Evolutionary conservation across 1,140 invertebrate species (phyloP).

Genomic region (Himalopsyche phryganea): DNA sequence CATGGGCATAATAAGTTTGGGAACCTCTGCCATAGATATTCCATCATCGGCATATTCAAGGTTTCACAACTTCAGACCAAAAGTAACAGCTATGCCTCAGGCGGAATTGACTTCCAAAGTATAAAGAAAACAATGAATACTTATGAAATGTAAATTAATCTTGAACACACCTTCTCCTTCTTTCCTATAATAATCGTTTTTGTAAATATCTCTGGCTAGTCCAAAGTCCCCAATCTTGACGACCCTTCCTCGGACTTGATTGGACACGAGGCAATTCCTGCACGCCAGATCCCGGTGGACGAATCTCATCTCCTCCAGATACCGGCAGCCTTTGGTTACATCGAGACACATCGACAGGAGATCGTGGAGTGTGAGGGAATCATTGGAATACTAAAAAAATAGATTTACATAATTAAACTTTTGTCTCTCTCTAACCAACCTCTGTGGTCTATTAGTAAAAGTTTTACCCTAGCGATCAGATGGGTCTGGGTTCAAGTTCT

Average conservation of each 20-base stretch:
- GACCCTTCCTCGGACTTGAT: constrained; percentile 64
- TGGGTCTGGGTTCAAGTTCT: no score
- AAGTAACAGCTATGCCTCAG: no score
- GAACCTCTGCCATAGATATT: no score
- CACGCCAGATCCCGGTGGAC: constrained; percentile 95
- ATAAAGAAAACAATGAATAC: no score
- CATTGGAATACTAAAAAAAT: constrained; percentile 45
- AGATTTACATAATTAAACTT: not conserved
- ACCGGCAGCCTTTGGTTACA: constrained; percentile 88
- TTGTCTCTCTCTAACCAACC: no score
- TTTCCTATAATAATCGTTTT: constrained; percentile 95
- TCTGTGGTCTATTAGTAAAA: no score
- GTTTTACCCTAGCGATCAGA: no score
- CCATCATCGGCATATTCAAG: no score
- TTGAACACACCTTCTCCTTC: constrained; percentile 70
- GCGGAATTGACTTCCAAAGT: no score
- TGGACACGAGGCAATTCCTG: constrained; percentile 85
- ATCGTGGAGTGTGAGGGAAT: constrained; percentile 72
- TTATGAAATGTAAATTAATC: no score
- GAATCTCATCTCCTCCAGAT: constrained; percentile 92
- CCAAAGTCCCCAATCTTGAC: constrained; percentile 98
- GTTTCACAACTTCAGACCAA: no score
- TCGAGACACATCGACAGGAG: constrained; percentile 90
- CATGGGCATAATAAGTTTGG: no score
- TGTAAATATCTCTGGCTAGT: constrained; percentile 89